A percentile compares a stretch with the other conserved stretches of the same genome.
Conservation (phyloP, 2,888 invertebrate genomes). For the Pollenia griseotomentosa region DNA sequence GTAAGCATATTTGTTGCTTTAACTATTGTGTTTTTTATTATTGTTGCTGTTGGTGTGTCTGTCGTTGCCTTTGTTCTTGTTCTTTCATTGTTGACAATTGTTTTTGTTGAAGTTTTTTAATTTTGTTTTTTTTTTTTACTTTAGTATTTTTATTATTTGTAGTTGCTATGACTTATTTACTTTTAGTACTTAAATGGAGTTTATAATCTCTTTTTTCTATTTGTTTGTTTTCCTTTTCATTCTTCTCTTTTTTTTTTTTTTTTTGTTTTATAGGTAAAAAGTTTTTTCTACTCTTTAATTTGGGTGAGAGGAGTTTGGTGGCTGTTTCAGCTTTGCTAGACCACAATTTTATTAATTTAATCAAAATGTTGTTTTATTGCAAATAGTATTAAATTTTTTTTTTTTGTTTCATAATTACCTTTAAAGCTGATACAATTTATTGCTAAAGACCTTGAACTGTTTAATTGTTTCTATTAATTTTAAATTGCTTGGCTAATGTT, state of each 20-base stretch:
- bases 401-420: background rate
- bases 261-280: slow-evolving; percentile 5
- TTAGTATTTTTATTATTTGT: background rate
- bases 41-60: slow-evolving; percentile 19
- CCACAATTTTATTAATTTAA: slow-evolving; percentile 62
- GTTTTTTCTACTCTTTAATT: slow-evolving; percentile 3
- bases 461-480: background rate
- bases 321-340: slow-evolving; percentile 24
- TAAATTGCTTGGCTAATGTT: slow-evolving; percentile 5
- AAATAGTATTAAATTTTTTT: background rate
- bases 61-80: slow-evolving; percentile 49
- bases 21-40: slow-evolving; percentile 45
- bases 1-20: slow-evolving; percentile 65
- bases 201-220: slow-evolving; percentile 65
- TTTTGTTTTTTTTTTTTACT: background rate
- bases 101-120: slow-evolving; percentile 62
- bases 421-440: slow-evolving; percentile 16
- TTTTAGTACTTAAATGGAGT: slow-evolving; percentile 68
- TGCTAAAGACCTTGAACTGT: slow-evolving; percentile 19
- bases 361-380: slow-evolving; percentile 37
- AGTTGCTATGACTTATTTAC: slow-evolving; percentile 64
- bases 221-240: slow-evolving; percentile 20
- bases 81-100: slow-evolving; percentile 68
- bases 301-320: slow-evolving; percentile 19
- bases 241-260: background rate